Conservation (phyloP, 2,113 vertebrate genomes). For the Peucedramus taeniatus region DNA sequence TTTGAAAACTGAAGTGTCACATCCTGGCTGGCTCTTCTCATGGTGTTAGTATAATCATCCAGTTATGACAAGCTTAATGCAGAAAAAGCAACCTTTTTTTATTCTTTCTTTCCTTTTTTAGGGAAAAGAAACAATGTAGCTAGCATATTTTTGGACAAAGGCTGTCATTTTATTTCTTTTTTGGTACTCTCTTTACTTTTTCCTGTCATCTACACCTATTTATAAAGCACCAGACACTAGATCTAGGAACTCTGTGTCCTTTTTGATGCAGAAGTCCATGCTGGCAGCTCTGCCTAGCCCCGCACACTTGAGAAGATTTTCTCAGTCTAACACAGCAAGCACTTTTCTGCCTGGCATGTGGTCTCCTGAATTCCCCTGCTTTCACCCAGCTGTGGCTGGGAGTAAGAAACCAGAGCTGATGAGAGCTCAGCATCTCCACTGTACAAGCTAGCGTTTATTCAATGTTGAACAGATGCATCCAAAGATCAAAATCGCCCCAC, state of each 20-base stretch:
- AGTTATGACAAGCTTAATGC: constrained; percentile 57
- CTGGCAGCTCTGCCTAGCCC: neutral
- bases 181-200: neutral
- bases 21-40: constrained; percentile 67
- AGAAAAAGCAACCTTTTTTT: constrained; percentile 61
- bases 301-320: neutral
- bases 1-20: constrained; percentile 65
- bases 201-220: constrained; percentile 24
- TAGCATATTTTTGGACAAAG: constrained; percentile 59
- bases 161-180: constrained; percentile 35
- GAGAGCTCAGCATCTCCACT: neutral
- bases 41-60: constrained; percentile 65
- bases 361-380: neutral
- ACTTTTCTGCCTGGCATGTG: neutral
- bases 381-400: neutral
- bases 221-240: neutral
- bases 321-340: neutral
- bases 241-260: constrained; percentile 27
- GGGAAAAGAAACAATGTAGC: constrained; percentile 51
- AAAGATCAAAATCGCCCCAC: neutral
- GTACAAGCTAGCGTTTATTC: accelerated
- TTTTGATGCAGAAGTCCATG: neutral
- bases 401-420: neutral
- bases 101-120: neutral
- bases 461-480: accelerated